phyloP scores from a whole-genome alignment of 2,113 vertebrate species.

The Upupa epops region DNA sequence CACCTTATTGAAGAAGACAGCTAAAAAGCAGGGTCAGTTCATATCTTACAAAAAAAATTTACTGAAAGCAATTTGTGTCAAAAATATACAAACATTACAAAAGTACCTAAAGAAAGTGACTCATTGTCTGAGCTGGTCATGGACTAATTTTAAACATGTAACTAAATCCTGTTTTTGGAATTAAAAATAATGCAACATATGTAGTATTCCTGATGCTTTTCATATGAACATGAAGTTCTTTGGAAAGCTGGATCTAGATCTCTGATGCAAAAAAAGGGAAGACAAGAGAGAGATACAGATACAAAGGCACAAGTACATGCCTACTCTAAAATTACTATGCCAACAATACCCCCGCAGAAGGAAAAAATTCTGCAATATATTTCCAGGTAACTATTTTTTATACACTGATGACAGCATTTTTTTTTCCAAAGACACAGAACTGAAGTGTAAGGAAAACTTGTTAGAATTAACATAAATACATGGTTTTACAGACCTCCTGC shows the following conservation, averaged over 20 bases:
- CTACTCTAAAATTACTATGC: neutral
- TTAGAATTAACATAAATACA: neutral
- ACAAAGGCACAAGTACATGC: rapidly evolving
- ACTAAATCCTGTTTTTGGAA: neutral
- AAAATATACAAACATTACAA: rapidly evolving
- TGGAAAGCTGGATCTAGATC: neutral
- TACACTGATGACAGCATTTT: neutral
- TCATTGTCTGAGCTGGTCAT: neutral
- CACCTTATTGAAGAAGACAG: neutral
- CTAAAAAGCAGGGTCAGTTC: neutral
- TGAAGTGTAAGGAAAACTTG: neutral
- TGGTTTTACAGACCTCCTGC: neutral
- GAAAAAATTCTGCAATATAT: neutral
- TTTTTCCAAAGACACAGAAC: neutral
- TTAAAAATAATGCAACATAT: neutral
- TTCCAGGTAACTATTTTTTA: neutral
- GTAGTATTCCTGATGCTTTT: neutral
- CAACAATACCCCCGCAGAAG: neutral
- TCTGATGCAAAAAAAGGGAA: neutral
- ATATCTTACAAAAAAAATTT: neutral
- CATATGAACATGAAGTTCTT: neutral
- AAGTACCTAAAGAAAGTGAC: neutral
- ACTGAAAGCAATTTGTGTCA: neutral
- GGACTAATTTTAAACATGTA: neutral
- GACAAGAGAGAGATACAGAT: neutral